These are phyloP conservation scores for Paralichthys olivaceus DNA, from an alignment of 2,113 vertebrate species.

Conservation along the genomic window DNA sequence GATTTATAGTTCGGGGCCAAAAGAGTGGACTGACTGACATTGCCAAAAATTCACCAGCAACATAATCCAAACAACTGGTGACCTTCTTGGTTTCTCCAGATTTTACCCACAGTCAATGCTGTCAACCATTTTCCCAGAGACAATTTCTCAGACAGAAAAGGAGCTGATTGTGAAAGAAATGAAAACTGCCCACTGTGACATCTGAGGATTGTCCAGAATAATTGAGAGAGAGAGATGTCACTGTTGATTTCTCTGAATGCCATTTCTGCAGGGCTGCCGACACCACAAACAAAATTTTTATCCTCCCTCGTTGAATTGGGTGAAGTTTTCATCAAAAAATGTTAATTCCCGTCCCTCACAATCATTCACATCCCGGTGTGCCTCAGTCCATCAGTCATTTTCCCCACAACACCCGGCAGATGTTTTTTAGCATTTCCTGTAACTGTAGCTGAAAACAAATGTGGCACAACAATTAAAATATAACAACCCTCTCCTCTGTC, in stretches of 20 bases:
- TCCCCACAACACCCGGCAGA: not conserved
- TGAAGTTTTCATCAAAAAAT: not conserved
- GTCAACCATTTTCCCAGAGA: not conserved
- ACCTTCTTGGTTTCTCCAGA: too few relatives aligned
- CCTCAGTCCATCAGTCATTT: conserved; percentile 9
- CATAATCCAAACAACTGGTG: too few relatives aligned
- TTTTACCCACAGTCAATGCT: not conserved
- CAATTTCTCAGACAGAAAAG: not conserved
- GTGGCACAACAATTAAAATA: conserved; percentile 48
- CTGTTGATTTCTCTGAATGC: not conserved
- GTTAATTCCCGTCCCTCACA: not conserved
- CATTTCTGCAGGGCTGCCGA: not conserved
- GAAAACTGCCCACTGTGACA: not conserved
- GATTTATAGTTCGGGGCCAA: not conserved
- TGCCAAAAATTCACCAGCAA: not conserved
- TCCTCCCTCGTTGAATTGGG: not conserved
- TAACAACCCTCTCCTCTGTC: conserved; percentile 20
- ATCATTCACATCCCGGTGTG: not conserved
- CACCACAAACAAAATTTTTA: not conserved
- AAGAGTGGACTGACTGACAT: not conserved
- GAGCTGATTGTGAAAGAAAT: not conserved
- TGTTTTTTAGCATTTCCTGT: not conserved
- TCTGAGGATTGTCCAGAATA: not conserved
- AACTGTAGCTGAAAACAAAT: conserved; percentile 40
- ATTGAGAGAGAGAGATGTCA: not conserved